Evolutionary conservation across 2,113 vertebrate species (phyloP).

Genomic region (Oostethus manadensis): DNA sequence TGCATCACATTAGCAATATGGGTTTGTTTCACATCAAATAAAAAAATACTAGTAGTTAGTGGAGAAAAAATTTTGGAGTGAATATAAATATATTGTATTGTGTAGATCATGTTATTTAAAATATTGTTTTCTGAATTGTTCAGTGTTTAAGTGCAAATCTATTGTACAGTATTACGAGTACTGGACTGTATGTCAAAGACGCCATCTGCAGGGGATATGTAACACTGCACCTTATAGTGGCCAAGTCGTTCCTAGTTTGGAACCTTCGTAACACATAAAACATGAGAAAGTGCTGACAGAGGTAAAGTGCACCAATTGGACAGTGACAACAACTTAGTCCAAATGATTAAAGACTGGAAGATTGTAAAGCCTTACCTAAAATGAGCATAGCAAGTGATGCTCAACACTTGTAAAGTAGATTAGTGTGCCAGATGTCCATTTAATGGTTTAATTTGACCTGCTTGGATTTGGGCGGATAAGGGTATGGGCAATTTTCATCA

Average conservation of each 20-base stretch:
- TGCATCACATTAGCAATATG: not conserved
- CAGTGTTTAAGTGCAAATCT: too few relatives aligned
- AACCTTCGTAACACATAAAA: too few relatives aligned
- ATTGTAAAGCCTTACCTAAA: too few relatives aligned
- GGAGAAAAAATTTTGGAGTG: slow-evolving; percentile 18
- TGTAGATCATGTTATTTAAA: slow-evolving; percentile 3
- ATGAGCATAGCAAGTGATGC: too few relatives aligned
- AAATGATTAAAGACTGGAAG: too few relatives aligned
- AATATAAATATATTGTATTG: slow-evolving; percentile 1
- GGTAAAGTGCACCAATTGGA: slow-evolving; percentile 20
- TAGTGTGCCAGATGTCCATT: slow-evolving; percentile 30
- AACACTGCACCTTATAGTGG: slow-evolving; percentile 24
- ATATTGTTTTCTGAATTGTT: too few relatives aligned
- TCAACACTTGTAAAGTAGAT: slow-evolving; percentile 8
- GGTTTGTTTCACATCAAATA: slow-evolving; percentile 3
- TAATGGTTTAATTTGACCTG: slow-evolving; percentile 37
- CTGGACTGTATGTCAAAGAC: too few relatives aligned
- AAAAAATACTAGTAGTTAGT: not conserved
- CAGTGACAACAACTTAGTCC: too few relatives aligned
- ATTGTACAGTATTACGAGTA: too few relatives aligned
- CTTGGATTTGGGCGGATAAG: slow-evolving; percentile 30
- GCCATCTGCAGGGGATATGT: too few relatives aligned
- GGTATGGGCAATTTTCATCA: slow-evolving; percentile 34
- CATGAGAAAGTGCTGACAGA: slow-evolving; percentile 5
- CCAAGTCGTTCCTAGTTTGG: too few relatives aligned